Evolutionary conservation across 2,113 vertebrate species (phyloP).

Genomic region (Varanus salvator): DNA sequence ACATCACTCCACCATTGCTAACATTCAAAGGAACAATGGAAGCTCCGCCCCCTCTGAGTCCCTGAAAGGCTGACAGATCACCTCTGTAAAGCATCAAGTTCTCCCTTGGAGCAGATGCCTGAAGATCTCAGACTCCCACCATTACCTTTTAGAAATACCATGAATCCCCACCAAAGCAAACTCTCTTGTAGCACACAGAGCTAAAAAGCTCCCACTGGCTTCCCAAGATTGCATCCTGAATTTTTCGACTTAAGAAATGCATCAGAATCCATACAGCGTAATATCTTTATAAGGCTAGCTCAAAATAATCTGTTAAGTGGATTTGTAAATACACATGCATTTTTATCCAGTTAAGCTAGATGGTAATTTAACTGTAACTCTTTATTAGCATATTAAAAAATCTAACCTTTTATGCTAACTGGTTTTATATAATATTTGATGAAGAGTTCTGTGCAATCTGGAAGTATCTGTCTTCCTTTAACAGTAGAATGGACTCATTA

Average conservation of each 20-base stretch:
- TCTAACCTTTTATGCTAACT: background rate
- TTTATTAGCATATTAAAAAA: background rate
- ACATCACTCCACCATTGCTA: conserved; percentile 12
- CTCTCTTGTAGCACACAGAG: background rate
- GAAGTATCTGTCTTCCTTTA: background rate
- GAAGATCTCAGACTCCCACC: background rate
- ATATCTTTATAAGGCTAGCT: too few species aligned
- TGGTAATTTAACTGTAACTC: background rate
- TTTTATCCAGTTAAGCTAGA: too few species aligned
- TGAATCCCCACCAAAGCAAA: background rate
- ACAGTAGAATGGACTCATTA: background rate
- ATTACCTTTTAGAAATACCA: background rate
- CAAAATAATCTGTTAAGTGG: too few species aligned
- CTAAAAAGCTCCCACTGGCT: background rate
- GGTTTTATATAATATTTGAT: background rate
- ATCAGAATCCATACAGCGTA: background rate
- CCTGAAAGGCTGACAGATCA: conserved; percentile 2
- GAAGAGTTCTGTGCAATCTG: background rate
- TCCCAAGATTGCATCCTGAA: background rate
- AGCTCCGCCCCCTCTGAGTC: conserved; percentile 1
- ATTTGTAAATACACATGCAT: too few species aligned
- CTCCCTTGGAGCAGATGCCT: conserved; percentile 1
- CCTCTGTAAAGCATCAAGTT: background rate
- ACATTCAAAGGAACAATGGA: conserved; percentile 19
- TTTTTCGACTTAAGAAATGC: background rate